Evolutionary conservation across 1,140 invertebrate genomes (phyloP), one percentile per base, ranked within the genome.

Genomic region (Brachionus paranguensis): DNA sequence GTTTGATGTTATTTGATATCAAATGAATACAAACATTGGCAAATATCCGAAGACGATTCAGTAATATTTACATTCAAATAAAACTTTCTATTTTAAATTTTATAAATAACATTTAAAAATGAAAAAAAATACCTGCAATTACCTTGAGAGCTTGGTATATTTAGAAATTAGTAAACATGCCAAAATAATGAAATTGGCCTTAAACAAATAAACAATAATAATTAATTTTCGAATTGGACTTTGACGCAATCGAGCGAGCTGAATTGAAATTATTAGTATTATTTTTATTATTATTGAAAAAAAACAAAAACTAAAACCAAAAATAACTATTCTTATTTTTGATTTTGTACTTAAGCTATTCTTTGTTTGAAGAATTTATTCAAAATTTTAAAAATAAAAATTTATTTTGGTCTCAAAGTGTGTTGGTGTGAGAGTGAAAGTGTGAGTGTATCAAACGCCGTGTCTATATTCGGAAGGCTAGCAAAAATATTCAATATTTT

Each of bases 301-400:
- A 47, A 47, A 47, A 47, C 45, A 47, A 47, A 55, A 55, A 55
- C 3, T 17, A 55, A 55, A 53, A 53, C 50, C 37, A 70, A 70
- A 72, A 72, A 72, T 72, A 72, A 45, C 37, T 41, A 72, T 17
- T 72, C 33, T 41, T 72, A 72, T 72, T 17, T 72, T 72, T 41
- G 11, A 41, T 41, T 72, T 72, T 37, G 68, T 72, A 72, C 68
- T 72, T 68, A 33, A 33, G 64, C 14, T 68, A 33, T 37, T 68
- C 37, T 72, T 72, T 72, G 33, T 72, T 72, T 41, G 14, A 72
- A 72, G 37, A 37, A 41, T 41, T 41, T 41, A 17, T 37, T 68
- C 29, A 29, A 68, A 68, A 68, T 68, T 68, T 68, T 68, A 41
- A 37, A 72, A 72, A 72, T 41, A 72, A 72, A 72, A 72, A 72